phyloP scores from a whole-genome alignment of 2,888 invertebrate species.

The Megalurothrips usitatus region DNA sequence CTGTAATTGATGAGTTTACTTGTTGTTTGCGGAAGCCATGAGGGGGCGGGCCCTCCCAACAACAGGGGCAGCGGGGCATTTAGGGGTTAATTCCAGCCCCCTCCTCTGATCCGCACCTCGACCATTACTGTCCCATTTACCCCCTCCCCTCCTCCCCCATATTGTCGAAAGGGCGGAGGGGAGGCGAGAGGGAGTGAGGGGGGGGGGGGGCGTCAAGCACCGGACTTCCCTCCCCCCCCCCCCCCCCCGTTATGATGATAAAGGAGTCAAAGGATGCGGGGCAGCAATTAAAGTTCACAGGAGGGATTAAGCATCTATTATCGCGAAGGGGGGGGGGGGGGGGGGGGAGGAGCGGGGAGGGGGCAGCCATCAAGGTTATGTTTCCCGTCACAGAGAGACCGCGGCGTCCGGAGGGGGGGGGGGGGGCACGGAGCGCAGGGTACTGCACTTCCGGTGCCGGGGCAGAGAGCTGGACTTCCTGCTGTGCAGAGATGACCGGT shows the following conservation, averaged over 20 bases:
- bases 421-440: background rate
- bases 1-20: slow-evolving; percentile 6
- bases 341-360: background rate
- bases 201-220: background rate
- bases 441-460: no score
- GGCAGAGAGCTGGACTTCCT: no score
- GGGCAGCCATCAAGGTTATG: background rate
- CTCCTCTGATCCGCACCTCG: background rate
- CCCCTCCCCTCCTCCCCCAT: background rate
- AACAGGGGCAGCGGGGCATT: background rate
- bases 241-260: background rate
- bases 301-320: background rate
- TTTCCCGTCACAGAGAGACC: no score
- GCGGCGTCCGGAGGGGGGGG: background rate
- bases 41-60: background rate
- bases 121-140: background rate
- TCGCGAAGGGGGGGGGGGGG: no score
- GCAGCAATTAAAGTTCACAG: background rate
- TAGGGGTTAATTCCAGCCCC: background rate
- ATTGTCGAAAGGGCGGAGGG: background rate
- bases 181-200: background rate
- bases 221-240: background rate
- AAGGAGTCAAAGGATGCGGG: slow-evolving; percentile 1
- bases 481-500: no score
- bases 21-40: background rate